Percentiles rank a stretch among this genome's conserved stretches.
These are phyloP conservation scores for Enteromius trimaculatus DNA, from an alignment of 2,797 vertebrate species.

Conservation along the genomic window DNA sequence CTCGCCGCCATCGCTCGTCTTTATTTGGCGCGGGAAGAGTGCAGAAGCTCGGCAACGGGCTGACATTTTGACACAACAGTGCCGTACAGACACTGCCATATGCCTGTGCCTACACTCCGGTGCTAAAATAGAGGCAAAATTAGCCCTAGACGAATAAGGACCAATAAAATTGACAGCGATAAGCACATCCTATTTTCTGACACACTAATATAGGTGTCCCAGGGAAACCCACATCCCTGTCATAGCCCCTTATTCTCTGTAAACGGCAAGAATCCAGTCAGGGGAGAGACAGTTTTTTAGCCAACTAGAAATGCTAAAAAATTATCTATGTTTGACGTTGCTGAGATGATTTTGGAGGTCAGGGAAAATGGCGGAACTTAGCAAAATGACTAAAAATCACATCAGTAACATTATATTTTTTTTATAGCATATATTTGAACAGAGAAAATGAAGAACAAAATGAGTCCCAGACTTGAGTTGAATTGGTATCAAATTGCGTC, in stretches of 20 bases:
- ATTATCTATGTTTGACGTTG: neutral
- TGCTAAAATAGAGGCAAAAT: constrained; percentile 68
- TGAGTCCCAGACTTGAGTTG: constrained; percentile 85
- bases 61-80: constrained; percentile 86
- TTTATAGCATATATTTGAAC: neutral
- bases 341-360: constrained; percentile 69
- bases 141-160: constrained; percentile 81
- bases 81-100: constrained; percentile 79
- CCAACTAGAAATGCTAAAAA: neutral
- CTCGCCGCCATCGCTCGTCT: constrained; percentile 73
- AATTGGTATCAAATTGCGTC: constrained; percentile 84
- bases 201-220: neutral
- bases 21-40: constrained; percentile 81
- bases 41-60: constrained; percentile 64
- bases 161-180: constrained; percentile 61
- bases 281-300: neutral
- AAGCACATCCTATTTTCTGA: neutral
- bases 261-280: constrained; percentile 32
- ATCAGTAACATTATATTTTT: neutral
- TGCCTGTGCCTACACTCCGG: constrained; percentile 71
- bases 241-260: constrained; percentile 75
- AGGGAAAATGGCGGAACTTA: neutral
- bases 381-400: neutral
- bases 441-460: constrained; percentile 71
- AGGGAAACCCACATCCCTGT: neutral